phyloP scores from a whole-genome alignment of 2,888 invertebrate genomes.

The Cabera pusaria region DNA sequence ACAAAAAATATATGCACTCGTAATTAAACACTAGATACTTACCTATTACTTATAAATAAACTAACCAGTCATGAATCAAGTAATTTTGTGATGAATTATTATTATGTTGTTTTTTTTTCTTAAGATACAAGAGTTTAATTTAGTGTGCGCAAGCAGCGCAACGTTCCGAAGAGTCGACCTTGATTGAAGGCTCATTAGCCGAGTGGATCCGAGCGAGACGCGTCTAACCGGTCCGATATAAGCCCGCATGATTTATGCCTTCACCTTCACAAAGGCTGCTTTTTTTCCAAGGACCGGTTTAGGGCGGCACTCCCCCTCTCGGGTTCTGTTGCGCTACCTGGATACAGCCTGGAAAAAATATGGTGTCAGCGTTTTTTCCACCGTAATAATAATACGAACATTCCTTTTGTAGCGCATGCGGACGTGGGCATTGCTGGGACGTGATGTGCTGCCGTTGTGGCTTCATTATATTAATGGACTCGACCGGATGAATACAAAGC shows the following conservation, averaged over 20 bases:
- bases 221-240: conserved; percentile 58
- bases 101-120: conserved; percentile 26
- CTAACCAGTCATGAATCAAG: too few species aligned
- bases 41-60: too few species aligned
- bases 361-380: conserved; percentile 68
- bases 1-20: too few species aligned
- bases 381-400: conserved; percentile 78
- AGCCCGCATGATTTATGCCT: conserved; percentile 78
- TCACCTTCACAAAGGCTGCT: conserved; percentile 65
- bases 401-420: conserved; percentile 78
- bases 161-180: conserved; percentile 64
- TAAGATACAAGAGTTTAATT: conserved; percentile 41
- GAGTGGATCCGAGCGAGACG: conserved; percentile 54
- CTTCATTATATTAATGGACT: conserved; percentile 80
- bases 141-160: conserved; percentile 47
- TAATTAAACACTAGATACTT: too few species aligned
- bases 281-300: conserved; percentile 66
- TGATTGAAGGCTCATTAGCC: conserved; percentile 80
- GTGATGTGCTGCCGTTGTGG: conserved; percentile 74
- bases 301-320: conserved; percentile 34
- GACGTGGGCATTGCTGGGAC: conserved; percentile 69
- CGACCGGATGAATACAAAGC: conserved; percentile 78
- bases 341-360: conserved; percentile 63
- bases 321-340: conserved; percentile 76
- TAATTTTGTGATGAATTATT: too few species aligned